Percentiles rank a stretch among this genome's conserved stretches.
Evolutionary conservation across 2,888 invertebrate species (phyloP).

Genomic region (Zonitis immaculata): DNA sequence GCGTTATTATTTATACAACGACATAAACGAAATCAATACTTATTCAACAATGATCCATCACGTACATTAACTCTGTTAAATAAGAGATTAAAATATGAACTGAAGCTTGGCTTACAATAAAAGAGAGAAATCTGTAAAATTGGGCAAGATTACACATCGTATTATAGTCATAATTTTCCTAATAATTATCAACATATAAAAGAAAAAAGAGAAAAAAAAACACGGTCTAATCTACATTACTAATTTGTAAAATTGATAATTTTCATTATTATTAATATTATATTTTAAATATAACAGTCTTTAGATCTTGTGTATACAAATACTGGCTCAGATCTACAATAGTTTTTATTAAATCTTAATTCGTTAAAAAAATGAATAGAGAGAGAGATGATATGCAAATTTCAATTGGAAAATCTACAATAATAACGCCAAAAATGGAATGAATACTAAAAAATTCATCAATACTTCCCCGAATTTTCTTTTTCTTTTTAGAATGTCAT

Average conservation of each 20-base stretch:
- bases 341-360: too few species aligned
- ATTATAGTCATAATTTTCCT: conserved; percentile 14
- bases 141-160: conserved; percentile 16
- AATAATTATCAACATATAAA: conserved; percentile 6
- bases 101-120: conserved; percentile 16
- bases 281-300: conserved; percentile 34
- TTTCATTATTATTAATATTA: too few species aligned
- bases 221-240: conserved; percentile 9
- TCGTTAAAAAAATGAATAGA: conserved; percentile 16
- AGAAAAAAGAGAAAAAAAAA: conserved; percentile 11
- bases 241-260: conserved; percentile 17
- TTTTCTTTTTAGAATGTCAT: conserved; percentile 23
- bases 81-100: conserved; percentile 10
- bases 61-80: conserved; percentile 14
- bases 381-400: conserved; percentile 17
- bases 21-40: conserved; percentile 11
- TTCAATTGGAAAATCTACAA: background rate
- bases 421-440: conserved; percentile 14
- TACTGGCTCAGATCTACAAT: conserved; percentile 39
- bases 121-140: background rate
- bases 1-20: conserved; percentile 22
- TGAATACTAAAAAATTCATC: conserved; percentile 12
- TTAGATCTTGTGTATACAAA: conserved; percentile 29
- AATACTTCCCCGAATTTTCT: too few species aligned
- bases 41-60: conserved; percentile 16